Base-by-base conservation (phyloP, 2,113 vertebrate species). In the Orthochromis malagaraziensis region DNA sequence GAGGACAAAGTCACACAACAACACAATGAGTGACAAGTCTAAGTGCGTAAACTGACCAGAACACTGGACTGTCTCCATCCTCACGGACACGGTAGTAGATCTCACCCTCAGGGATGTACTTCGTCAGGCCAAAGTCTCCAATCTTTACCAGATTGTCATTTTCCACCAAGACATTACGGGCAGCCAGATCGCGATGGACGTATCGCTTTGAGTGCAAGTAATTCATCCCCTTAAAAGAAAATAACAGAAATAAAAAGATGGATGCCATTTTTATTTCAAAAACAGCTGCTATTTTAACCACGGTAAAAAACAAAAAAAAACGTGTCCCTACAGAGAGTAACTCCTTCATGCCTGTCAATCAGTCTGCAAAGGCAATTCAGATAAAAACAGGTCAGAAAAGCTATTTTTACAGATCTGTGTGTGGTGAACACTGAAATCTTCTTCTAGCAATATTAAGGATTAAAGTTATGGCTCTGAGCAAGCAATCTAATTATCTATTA, bases 111-210 rank as follows among this genome's bases (percentile, higher is more conserved):
- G 98, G 98, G 31, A 99, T 96, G 12, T 97, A 96, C 89, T 99
- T 99, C 31, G 98, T 97, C n/a, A 99, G 88, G 9, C 98, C 98
- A 11, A 99, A 99, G 87, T 99, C 98, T 1, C 98, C 98, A 0
- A 99, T 98, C 92, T 99, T 99, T 81, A 99, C 97, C 94, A 97
- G 91, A 6, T 87, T 93, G 45, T 98, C 96, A 12, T 97, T 98
- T 90, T 99, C 98, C 85, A 99, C 95, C 2, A 99, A 95, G 4
- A 99, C 97, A 1, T 99, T 99, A 9, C 98, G 95, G 5, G 98
- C 98, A 0, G 98, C 98, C 6, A 99, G 94, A 90, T 99, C 98
- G 84, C 98, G 93, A 86, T 99, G 98, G 60, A 99, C 95, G 31
- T 98, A 99, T 68, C 96, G 97, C 85, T 96, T 95, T 1, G 95